These are phyloP conservation scores for Chromoteleia sp. DNA, from an alignment of 2,888 invertebrate genomes.

Conservation along the genomic window DNA sequence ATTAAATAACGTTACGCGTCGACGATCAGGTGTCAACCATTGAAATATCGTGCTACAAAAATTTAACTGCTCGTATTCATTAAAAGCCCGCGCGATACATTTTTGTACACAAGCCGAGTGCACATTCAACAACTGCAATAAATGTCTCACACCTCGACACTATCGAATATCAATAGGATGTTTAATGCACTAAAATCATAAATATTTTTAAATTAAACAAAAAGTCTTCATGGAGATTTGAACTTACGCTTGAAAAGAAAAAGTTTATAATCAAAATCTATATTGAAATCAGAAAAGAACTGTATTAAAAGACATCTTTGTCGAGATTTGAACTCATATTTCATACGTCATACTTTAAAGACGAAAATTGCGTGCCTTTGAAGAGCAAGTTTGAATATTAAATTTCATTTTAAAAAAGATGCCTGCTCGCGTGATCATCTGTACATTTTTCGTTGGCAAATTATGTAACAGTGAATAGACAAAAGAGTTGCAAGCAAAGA, in stretches of 20 bases:
- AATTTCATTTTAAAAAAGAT: too few relatives aligned
- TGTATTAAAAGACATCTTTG: too few relatives aligned
- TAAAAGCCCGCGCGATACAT: slow-evolving; percentile 4
- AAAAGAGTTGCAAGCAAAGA: background rate
- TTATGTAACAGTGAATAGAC: background rate
- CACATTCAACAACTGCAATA: slow-evolving; percentile 3
- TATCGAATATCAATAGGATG: background rate
- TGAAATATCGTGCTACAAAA: slow-evolving; percentile 3
- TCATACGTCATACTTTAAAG: too few relatives aligned
- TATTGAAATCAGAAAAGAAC: too few relatives aligned
- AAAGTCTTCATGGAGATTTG: too few relatives aligned
- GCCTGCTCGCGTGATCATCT: too few relatives aligned
- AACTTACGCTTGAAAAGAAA: too few relatives aligned
- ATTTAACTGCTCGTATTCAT: slow-evolving; percentile 7
- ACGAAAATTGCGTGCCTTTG: too few relatives aligned
- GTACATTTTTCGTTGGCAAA: too few relatives aligned
- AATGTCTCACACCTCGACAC: background rate
- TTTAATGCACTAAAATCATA: background rate
- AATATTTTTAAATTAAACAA: background rate
- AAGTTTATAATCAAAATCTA: too few relatives aligned
- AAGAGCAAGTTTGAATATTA: too few relatives aligned
- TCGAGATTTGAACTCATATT: too few relatives aligned
- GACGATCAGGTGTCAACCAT: background rate
- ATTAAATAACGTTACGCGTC: background rate
- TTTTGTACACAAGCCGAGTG: background rate